These are phyloP conservation scores for Drosophila greeni DNA, from an alignment of 2,888 invertebrate genomes.

Conservation along the genomic window DNA sequence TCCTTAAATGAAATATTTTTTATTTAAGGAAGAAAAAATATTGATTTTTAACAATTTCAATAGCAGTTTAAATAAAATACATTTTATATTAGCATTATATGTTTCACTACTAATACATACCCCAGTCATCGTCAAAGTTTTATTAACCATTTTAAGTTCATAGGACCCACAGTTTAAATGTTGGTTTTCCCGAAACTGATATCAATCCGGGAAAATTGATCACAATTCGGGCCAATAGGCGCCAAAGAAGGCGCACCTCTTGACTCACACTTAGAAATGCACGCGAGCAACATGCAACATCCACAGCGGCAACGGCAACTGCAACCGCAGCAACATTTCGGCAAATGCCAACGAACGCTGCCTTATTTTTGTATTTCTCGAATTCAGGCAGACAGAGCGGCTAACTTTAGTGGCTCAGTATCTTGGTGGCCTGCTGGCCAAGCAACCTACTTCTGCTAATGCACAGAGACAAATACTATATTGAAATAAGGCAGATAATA, in stretches of 20 bases:
- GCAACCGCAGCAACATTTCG: conserved; percentile 38
- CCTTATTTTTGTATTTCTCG: conserved; percentile 9
- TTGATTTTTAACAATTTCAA: too few species aligned
- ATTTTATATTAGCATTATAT: too few species aligned
- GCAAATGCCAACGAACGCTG: conserved; percentile 64
- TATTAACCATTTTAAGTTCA: conserved; percentile 10
- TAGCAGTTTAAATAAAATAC: neutral
- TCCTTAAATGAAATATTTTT: neutral
- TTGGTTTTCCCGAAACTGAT: conserved; percentile 20
- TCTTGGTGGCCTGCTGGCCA: conserved; percentile 64
- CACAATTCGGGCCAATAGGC: conserved; percentile 23
- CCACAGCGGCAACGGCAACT: conserved; percentile 22
- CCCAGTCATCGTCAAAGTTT: too few species aligned
- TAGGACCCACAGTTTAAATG: neutral
- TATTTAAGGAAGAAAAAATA: neutral
- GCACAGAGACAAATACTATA: conserved; percentile 8
- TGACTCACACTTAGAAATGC: conserved; percentile 48
- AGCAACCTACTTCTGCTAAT: conserved; percentile 64
- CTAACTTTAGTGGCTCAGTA: conserved; percentile 44
- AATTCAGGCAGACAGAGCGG: conserved; percentile 27
- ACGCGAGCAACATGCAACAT: conserved; percentile 42
- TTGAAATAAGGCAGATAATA: neutral
- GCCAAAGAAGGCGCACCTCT: conserved; percentile 46
- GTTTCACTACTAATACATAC: too few species aligned
- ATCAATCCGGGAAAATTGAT: conserved; percentile 16